Evolutionary conservation across 2,113 vertebrate species (phyloP), one percentile per base, ranked within the genome.

Genomic region (Maccullochella peelii): DNA sequence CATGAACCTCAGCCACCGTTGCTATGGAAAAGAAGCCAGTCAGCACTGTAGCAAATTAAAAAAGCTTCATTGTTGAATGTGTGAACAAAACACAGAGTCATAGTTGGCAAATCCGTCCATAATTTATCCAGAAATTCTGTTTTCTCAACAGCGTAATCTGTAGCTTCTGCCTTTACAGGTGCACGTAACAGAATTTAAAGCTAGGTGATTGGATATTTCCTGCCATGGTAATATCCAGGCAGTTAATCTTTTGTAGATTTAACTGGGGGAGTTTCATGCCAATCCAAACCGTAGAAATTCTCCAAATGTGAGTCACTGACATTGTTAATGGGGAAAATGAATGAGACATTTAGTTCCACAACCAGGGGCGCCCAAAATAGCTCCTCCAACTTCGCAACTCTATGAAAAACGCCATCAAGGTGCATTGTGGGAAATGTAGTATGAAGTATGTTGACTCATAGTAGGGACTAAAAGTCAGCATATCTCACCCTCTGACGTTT

Each of bases 391-490:
- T n/a, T 42, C 5, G 1, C 61, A 79, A 52, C 12, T 10, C 36
- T 55, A 16, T 72, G 58, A 62, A 21, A 44, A 9, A 36, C 9
- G 21, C 49, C 49, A 9, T 73, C 21, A 9, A 25, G 47, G 9
- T 73, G 65, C 47, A 54, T 55, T 21, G 2, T 83, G 57, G 47
- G 47, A 52, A 21, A 85, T 70, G 38, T 30, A 70, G 27, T 8
- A 85, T 70, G 38, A 23, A 70, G 27, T 8, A 21, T 38, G 9
- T 50, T 18, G 1, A 38, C 10, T 0, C 9, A 36, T 20, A 12
- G 0, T 8, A 36, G 12, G 9, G 36, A 72, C 10, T 54, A 23
- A 57, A 80, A 63, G 4, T 65, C 18, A 55, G 20, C 5, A 18
- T 33, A 78, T 68, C 21, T 40, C 20, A 1, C n/a, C 36, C 18